Percentiles rank a stretch among this genome's conserved stretches.
Conservation (phyloP, 1,140 invertebrate genomes). For the Solen grandis region DNA sequence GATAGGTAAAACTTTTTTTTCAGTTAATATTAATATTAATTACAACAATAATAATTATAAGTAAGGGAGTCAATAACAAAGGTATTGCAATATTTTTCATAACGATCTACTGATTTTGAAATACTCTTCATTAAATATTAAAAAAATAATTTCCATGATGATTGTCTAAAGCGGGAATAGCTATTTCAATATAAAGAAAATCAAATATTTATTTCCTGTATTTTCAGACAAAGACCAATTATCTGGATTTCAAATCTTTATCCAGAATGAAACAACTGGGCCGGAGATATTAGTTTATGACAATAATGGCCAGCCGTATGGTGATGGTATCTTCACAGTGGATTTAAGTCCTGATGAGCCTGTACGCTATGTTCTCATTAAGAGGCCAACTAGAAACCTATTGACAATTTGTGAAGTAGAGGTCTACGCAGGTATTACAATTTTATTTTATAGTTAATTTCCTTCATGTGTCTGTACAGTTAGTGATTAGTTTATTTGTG, state of each 20-base stretch:
- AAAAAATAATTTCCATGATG: background rate
- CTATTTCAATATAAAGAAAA: background rate
- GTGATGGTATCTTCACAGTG: background rate
- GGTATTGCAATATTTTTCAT: too few species aligned
- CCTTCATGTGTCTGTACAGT: too few species aligned
- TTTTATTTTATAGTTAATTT: too few species aligned
- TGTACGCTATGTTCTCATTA: constrained; percentile 4
- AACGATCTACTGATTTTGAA: background rate
- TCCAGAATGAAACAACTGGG: background rate
- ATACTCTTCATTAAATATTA: background rate
- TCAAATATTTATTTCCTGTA: background rate
- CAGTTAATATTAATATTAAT: background rate
- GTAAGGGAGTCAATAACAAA: too few species aligned
- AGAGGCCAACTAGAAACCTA: constrained; percentile 2
- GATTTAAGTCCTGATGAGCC: background rate
- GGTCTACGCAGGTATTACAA: too few species aligned
- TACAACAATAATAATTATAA: background rate
- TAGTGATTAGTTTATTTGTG: too few species aligned
- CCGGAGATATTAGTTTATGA: constrained; percentile 28
- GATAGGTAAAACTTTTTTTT: constrained; percentile 12
- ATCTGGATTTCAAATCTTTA: background rate
- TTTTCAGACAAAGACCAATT: constrained; percentile 26
- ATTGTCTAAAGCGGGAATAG: background rate
- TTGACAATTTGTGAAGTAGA: constrained; percentile 17
- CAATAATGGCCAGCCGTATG: constrained; percentile 6